A percentile compares a stretch with the other conserved stretches of the same genome.
phyloP scores from a whole-genome alignment of 2,888 invertebrate species.

The Alentia gelatinosa region DNA sequence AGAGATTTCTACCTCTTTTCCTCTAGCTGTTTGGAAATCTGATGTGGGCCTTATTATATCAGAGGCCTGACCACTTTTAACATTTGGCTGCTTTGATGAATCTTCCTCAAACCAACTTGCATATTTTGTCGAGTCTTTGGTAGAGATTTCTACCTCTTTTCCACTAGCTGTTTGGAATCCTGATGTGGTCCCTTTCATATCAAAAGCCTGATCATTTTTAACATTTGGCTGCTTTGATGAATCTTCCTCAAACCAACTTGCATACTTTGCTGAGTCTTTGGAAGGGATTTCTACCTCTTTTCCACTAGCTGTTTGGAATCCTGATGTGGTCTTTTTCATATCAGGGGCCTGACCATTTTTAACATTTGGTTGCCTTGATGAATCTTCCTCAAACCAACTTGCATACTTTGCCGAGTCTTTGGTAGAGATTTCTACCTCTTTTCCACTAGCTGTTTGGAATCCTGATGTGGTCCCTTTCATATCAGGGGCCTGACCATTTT shows the following conservation, averaged over 20 bases:
- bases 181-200: neutral
- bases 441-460: neutral
- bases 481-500: neutral
- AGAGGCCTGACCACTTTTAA: neutral
- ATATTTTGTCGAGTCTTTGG: neutral
- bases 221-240: neutral
- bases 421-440: neutral
- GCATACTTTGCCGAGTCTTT: neutral
- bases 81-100: neutral
- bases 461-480: neutral
- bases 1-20: neutral
- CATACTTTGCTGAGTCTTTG: neutral
- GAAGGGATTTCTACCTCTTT: neutral
- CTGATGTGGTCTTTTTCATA: neutral
- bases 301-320: constrained; percentile 19
- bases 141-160: neutral
- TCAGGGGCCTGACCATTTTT: neutral
- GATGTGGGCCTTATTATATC: neutral
- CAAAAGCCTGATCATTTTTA: neutral
- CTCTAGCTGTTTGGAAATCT: neutral
- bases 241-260: constrained; percentile 39
- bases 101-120: neutral
- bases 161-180: neutral
- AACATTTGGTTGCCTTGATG: neutral
- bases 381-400: neutral